Evolutionary conservation across 2,797 vertebrate species (phyloP).

Genomic region (Dryobates pubescens): DNA sequence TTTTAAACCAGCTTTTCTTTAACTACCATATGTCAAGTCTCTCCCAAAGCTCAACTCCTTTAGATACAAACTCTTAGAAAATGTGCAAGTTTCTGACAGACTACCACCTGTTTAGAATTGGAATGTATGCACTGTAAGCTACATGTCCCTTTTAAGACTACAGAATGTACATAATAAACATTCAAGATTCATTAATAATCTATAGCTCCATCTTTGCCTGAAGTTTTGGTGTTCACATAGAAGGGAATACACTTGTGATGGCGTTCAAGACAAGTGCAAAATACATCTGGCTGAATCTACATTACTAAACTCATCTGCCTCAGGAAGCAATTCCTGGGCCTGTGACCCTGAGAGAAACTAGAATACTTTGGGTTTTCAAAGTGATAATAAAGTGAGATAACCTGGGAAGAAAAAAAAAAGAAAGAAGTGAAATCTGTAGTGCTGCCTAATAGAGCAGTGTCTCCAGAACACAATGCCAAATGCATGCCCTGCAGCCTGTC

Average conservation of each 20-base stretch:
- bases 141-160: background rate
- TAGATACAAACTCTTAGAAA: background rate
- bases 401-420: background rate
- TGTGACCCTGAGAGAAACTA: background rate
- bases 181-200: background rate
- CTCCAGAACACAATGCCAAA: background rate
- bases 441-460: background rate
- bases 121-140: background rate
- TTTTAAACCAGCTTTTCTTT: constrained; percentile 38
- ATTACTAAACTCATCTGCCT: background rate
- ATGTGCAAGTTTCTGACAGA: background rate
- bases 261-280: background rate
- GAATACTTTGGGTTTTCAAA: background rate
- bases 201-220: background rate
- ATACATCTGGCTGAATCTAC: background rate
- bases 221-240: background rate
- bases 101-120: constrained; percentile 8
- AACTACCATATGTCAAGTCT: constrained; percentile 25
- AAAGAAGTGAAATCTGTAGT: background rate
- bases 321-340: background rate
- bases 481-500: background rate
- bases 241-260: background rate
- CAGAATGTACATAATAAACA: background rate
- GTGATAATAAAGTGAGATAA: constrained; percentile 11
- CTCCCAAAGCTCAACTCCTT: constrained; percentile 22